Evolutionary conservation across 2,888 invertebrate genomes (phyloP).

Genomic region (Hermaeophaga mercurialis): DNA sequence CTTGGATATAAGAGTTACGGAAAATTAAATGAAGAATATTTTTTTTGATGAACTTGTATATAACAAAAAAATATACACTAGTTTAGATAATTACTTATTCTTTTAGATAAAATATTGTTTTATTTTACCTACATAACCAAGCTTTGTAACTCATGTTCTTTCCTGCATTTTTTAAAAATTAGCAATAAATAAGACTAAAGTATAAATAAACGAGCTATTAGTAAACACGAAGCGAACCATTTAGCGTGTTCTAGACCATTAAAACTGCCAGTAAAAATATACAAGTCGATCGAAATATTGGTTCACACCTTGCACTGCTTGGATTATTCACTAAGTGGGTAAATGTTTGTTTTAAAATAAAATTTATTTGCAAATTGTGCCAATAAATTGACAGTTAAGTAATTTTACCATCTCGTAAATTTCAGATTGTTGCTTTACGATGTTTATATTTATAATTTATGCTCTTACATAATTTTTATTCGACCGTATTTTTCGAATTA

Average conservation of each 20-base stretch:
- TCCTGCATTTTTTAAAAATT: neutral
- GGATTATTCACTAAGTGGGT: constrained; percentile 27
- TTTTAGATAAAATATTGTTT: no score
- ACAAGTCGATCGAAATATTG: constrained; percentile 31
- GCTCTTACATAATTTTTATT: constrained; percentile 31
- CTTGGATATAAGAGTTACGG: no score
- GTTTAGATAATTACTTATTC: no score
- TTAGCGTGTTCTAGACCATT: constrained; percentile 17
- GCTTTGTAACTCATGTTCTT: no score
- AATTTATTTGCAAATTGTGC: constrained; percentile 33
- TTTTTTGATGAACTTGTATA: no score
- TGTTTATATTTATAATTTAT: constrained; percentile 37
- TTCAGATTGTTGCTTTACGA: constrained; percentile 30
- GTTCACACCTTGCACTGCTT: constrained; percentile 35
- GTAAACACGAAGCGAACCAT: constrained; percentile 12
- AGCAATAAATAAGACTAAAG: constrained; percentile 9
- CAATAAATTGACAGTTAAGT: constrained; percentile 38
- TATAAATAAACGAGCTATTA: constrained; percentile 13
- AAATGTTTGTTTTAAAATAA: constrained; percentile 36
- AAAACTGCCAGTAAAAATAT: constrained; percentile 29
- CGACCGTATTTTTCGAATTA: constrained; percentile 23
- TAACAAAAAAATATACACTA: no score
- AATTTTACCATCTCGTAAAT: constrained; percentile 37
- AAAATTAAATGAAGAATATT: no score
- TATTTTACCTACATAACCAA: no score